phyloP scores from a whole-genome alignment of 2,113 vertebrate species.

The Columba livia region DNA sequence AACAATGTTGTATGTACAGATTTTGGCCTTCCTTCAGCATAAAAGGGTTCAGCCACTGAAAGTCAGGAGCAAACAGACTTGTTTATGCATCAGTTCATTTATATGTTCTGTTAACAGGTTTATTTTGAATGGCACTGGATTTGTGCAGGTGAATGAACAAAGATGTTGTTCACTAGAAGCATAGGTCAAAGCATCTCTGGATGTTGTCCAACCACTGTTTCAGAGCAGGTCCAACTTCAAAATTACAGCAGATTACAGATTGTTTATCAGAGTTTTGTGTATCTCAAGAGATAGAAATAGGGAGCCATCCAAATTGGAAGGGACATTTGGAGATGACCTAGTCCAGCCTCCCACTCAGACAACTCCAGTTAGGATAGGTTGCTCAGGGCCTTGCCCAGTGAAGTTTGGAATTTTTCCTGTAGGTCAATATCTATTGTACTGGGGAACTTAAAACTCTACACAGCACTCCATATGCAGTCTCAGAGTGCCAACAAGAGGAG shows the following conservation, averaged over 20 bases:
- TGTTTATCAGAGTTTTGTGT: neutral
- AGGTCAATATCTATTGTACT: neutral
- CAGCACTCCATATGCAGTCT: neutral
- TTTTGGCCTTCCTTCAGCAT: neutral
- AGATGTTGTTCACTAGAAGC: neutral
- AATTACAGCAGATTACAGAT: neutral
- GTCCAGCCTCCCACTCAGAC: neutral
- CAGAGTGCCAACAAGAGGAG: neutral
- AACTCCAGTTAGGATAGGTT: neutral
- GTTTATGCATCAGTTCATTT: neutral
- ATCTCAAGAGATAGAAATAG: neutral
- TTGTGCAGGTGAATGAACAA: neutral
- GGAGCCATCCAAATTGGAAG: neutral
- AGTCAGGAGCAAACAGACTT: neutral
- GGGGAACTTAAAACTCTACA: neutral
- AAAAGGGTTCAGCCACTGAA: neutral
- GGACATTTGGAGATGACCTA: neutral
- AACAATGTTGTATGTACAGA: neutral
- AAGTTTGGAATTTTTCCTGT: neutral
- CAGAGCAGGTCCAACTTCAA: neutral
- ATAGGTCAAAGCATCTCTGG: neutral
- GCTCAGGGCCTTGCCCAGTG: neutral
- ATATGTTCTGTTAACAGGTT: neutral
- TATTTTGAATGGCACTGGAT: neutral
- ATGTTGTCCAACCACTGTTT: neutral